Evolutionary conservation across 2,888 invertebrate genomes (phyloP), one percentile per base, ranked within the genome.

Genomic region (Ennomos fuscantarius): DNA sequence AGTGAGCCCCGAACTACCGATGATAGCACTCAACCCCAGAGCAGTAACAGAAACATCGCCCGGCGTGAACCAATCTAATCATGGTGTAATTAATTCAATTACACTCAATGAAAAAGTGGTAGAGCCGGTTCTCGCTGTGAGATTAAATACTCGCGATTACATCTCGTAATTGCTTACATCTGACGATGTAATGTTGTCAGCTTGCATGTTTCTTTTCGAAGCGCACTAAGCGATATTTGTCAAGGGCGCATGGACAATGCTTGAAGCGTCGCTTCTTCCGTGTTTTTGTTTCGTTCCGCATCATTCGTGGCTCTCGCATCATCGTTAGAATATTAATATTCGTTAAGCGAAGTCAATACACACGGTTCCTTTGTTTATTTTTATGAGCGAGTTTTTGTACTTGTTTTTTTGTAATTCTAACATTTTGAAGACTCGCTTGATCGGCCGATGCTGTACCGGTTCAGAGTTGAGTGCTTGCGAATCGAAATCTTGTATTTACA

Each of bases 261-360:
- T 71, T 66, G 71, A 68, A 75, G 62, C 74, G 74, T 78, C 75
- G 66, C 69, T 67, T 80, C 88, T 91, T 91, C 91, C 91, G 85
- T 82, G 86, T 88, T 83, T 84, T 84, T 85, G 84, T 86, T 79
- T 76, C 74, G 78, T 86, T 84, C 87, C 84, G 81, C 79, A 79
- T 84, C 76, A 79, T 81, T 77, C 79, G 76, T 68, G 70, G 70
- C 73, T 78, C 78, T 74, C 66, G 70, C 73, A 76, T 76, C 88
- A 78, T 78, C 76, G 74, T 76, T 82, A 76, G 90, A 89, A 91
- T 89, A 87, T 87, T 88, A 89, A 90, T 89, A 81, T 78, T 77
- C 68, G 72, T 75, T 78, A 76, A 71, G 77, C 72, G 66, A 62
- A 69, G 54, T 69, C 72, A 57, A 73, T 74, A 73, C 58, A 53